These are phyloP conservation scores for Hirtodrosophila duncani DNA, from an alignment of 2,888 invertebrate genomes.

Conservation along the genomic window DNA sequence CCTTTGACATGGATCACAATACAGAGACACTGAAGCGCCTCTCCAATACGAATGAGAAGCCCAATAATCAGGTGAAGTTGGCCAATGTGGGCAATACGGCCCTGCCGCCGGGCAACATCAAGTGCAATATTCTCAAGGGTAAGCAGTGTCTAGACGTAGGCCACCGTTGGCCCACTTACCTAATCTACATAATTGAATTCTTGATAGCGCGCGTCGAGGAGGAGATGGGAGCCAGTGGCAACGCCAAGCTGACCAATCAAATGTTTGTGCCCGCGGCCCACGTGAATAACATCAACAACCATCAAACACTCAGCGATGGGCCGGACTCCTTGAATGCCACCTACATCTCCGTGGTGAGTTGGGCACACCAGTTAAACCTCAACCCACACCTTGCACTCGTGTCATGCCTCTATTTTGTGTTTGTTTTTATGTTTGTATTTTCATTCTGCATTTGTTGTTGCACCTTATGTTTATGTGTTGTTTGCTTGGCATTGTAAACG, in stretches of 20 bases:
- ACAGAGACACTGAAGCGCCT: constrained; percentile 84
- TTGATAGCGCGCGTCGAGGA: constrained; percentile 83
- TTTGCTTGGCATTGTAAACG: constrained; percentile 20
- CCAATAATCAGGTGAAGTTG: constrained; percentile 85
- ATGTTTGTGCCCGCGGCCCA: constrained; percentile 80
- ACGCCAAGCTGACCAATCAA: constrained; percentile 81
- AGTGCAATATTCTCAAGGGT: constrained; percentile 96
- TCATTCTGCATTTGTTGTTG: constrained; percentile 53
- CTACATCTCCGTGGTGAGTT: constrained; percentile 87
- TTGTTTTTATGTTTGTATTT: constrained; percentile 47
- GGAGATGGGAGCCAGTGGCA: constrained; percentile 76
- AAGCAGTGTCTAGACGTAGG: no score
- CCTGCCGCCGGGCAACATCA: constrained; percentile 92
- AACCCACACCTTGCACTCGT: constrained; percentile 52
- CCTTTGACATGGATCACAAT: constrained; percentile 80
- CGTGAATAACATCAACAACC: constrained; percentile 52
- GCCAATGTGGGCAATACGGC: constrained; percentile 82
- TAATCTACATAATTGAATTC: neutral
- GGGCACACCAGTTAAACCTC: constrained; percentile 48
- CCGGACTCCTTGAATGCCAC: constrained; percentile 82
- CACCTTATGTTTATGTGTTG: constrained; percentile 48
- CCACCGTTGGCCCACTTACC: no score
- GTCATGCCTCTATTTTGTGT: constrained; percentile 55
- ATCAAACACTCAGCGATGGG: constrained; percentile 71
- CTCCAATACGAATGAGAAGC: constrained; percentile 82